These are phyloP conservation scores for Hippopotamus amphibius DNA, from an alignment of 2,113 vertebrate species.

Conservation along the genomic window DNA sequence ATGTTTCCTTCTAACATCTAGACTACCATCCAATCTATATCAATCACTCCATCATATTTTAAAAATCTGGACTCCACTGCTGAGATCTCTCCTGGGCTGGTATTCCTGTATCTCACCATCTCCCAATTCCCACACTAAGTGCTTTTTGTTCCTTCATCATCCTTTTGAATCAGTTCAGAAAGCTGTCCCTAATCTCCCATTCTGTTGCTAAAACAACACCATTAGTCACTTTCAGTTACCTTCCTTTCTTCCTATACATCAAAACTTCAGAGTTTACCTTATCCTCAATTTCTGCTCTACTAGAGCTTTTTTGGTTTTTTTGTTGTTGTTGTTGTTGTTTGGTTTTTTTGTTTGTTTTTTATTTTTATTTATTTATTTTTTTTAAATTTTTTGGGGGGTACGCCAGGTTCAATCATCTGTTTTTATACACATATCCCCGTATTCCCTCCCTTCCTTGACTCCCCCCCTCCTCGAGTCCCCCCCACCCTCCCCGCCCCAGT, in stretches of 20 bases:
- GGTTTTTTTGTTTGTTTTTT: too few relatives aligned
- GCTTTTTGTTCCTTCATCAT: neutral
- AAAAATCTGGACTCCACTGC: neutral
- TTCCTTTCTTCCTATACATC: constrained; percentile 34
- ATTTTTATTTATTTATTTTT: too few relatives aligned
- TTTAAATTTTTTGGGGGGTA: too few relatives aligned
- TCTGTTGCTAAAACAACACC: constrained; percentile 49
- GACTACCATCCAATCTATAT: constrained; percentile 9
- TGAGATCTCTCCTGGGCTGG: constrained; percentile 1
- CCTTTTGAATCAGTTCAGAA: constrained; percentile 56
- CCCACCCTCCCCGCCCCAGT: too few relatives aligned
- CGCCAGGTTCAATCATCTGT: too few relatives aligned
- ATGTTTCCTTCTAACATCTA: constrained; percentile 45
- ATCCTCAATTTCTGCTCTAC: neutral
- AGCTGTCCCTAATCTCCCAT: constrained; percentile 35
- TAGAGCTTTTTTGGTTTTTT: neutral
- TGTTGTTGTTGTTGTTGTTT: too few relatives aligned
- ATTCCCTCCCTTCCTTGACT: too few relatives aligned
- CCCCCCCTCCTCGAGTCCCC: too few relatives aligned
- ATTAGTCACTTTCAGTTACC: constrained; percentile 57
- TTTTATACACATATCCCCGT: too few relatives aligned
- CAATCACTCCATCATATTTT: constrained; percentile 25
- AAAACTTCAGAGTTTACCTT: constrained; percentile 25
- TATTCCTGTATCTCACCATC: constrained; percentile 24
- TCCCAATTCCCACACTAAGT: neutral